Evolutionary conservation across 1,140 invertebrate genomes (phyloP).

Genomic region (Lithobius niger): DNA sequence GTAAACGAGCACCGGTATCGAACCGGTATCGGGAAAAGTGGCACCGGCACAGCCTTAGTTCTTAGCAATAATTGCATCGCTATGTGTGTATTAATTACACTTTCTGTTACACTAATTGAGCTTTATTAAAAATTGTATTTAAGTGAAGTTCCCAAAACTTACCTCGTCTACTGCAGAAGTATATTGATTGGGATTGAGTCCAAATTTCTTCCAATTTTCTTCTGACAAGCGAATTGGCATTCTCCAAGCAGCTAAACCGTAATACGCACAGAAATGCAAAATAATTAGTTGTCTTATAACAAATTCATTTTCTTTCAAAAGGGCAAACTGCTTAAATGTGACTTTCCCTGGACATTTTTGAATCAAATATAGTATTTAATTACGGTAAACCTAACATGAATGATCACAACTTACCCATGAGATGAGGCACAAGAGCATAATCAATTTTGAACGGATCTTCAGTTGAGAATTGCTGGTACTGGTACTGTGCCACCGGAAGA

Average conservation of each 20-base stretch:
- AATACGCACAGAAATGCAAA: slow-evolving; percentile 21
- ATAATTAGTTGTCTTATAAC: no score
- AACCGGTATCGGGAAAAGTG: no score
- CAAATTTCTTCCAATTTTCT: slow-evolving; percentile 35
- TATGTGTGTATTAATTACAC: no score
- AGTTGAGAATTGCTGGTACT: slow-evolving; percentile 74
- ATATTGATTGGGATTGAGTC: slow-evolving; percentile 6
- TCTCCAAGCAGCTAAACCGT: slow-evolving; percentile 81
- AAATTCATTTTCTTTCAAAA: no score
- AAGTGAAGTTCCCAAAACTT: no score
- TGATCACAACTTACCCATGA: slow-evolving; percentile 70
- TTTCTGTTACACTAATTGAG: no score
- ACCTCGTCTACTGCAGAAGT: no score
- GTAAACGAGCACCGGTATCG: no score
- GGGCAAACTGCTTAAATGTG: no score
- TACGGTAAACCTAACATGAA: neutral
- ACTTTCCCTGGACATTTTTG: neutral
- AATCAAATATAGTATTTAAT: neutral
- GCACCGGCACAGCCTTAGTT: no score
- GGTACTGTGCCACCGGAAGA: slow-evolving; percentile 57
- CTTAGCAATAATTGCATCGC: no score
- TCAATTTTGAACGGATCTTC: slow-evolving; percentile 73
- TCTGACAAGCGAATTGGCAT: slow-evolving; percentile 76
- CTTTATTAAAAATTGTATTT: no score
- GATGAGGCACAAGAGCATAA: slow-evolving; percentile 63